Base-by-base conservation (phyloP, 2,888 invertebrate species). In the Rhimphoctona megacephalus region DNA sequence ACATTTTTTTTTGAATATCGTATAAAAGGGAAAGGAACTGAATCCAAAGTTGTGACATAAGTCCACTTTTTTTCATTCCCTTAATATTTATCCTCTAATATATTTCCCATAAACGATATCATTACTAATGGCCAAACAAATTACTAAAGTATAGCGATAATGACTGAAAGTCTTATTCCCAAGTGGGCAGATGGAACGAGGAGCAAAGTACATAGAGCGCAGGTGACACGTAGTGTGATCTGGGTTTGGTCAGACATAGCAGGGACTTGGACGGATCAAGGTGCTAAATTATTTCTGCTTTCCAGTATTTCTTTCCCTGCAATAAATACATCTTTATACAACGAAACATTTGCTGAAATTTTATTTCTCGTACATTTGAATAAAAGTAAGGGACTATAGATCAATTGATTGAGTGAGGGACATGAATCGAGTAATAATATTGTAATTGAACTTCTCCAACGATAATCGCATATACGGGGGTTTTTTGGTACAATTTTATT, bases 181-280 rank as follows among this genome's bases (percentile, higher is more conserved):
- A 33, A 30, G 11, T n/a, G 43, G 22, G 54, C 74, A 25, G 39
- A 17, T 22, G 39, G 54, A 43, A 67, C 57, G 25, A 46, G 64
- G 57, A 36, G 74, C 25, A 30, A 74, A 73, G 67, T 73, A 54
- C 25, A 39, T 49, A 22, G 66, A 66, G 33, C 49, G 22, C 43
- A 39, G 14, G 67, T 30, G 14, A 30, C 57, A 73, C 82, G 85
- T 85, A 82, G 81, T 74, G 25, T 46, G 39, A 25, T 83, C 70
- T 49, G 39, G 22, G 77, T 52, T 52, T 49, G 61, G 70, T 72
- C 82, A 52, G 82, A 72, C 82, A 19, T n/a, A 57, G 36, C 61
- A 2, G 25, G 19, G 17, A 30, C 69, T 52, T n/a, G 25, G 25
- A 70, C 52, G 39, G 46, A 70, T 46, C 43, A 9, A 46, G 39